These are phyloP conservation scores for Semaprochilodus insignis DNA, from an alignment of 2,797 vertebrate species.

Conservation along the genomic window DNA sequence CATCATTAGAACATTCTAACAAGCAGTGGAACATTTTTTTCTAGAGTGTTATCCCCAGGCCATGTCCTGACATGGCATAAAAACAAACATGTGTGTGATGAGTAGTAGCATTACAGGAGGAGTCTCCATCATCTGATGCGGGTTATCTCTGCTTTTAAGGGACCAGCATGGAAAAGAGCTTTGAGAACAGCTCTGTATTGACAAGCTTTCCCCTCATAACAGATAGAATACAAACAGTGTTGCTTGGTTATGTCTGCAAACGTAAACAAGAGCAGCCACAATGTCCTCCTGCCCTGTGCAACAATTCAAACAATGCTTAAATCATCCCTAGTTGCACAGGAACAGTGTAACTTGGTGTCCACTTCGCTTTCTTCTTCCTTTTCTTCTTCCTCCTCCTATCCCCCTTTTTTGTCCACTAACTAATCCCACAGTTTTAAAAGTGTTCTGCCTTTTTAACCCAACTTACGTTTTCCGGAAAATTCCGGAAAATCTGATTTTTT, in stretches of 20 bases:
- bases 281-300: background rate
- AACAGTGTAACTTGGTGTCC: background rate
- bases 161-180: constrained; percentile 14
- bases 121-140: background rate
- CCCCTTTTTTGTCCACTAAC: too few species aligned
- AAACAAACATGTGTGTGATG: background rate
- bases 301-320: background rate
- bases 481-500: background rate
- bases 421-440: too few species aligned
- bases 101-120: background rate
- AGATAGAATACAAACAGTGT: constrained; percentile 3
- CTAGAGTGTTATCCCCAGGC: background rate
- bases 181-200: background rate
- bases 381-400: too few species aligned
- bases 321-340: background rate
- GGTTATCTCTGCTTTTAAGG: background rate
- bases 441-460: too few species aligned
- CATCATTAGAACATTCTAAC: background rate
- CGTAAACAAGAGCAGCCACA: background rate
- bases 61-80: background rate
- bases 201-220: background rate
- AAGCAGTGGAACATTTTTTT: background rate
- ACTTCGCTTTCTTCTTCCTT: background rate
- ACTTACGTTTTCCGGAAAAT: too few species aligned
- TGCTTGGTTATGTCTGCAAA: background rate